These are phyloP conservation scores for Porites lutea DNA, from an alignment of 64 coral and sea anemone genomes.

Conservation along the genomic window DNA sequence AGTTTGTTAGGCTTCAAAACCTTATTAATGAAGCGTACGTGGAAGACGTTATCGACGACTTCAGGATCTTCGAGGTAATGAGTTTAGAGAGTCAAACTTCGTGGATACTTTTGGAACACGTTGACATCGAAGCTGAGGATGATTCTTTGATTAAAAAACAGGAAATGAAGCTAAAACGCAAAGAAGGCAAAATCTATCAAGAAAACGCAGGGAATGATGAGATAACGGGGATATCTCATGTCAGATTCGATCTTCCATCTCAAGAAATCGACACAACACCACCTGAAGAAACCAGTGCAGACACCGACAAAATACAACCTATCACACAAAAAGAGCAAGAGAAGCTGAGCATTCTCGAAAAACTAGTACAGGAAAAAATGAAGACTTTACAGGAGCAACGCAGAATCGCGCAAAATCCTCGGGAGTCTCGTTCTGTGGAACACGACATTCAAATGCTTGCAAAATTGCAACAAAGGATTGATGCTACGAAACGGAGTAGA, in stretches of 20 bases:
- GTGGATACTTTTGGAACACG: background rate
- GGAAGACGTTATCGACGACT: conserved; percentile 57
- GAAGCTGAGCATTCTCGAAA: conserved; percentile 15
- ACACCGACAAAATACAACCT: background rate
- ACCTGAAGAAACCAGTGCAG: background rate
- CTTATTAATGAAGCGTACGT: conserved; percentile 57
- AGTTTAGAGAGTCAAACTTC: too few species aligned
- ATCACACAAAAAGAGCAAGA: background rate
- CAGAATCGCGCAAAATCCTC: background rate
- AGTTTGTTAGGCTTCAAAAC: conserved; percentile 45
- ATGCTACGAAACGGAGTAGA: background rate
- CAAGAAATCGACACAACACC: background rate
- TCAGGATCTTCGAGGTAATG: conserved; percentile 13
- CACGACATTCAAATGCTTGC: conserved; percentile 29
- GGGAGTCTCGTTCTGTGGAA: background rate
- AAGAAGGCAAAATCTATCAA: background rate
- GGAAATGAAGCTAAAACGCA: background rate
- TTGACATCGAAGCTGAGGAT: background rate
- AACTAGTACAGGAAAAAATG: conserved; percentile 26
- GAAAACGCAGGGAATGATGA: background rate
- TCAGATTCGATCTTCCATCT: background rate
- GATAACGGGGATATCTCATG: background rate
- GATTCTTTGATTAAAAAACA: background rate
- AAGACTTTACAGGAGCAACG: background rate
- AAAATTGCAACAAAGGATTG: conserved; percentile 27